Evolutionary conservation across 2,113 vertebrate species (phyloP), one percentile per base, ranked within the genome.

Genomic region (Sceloporus undulatus): DNA sequence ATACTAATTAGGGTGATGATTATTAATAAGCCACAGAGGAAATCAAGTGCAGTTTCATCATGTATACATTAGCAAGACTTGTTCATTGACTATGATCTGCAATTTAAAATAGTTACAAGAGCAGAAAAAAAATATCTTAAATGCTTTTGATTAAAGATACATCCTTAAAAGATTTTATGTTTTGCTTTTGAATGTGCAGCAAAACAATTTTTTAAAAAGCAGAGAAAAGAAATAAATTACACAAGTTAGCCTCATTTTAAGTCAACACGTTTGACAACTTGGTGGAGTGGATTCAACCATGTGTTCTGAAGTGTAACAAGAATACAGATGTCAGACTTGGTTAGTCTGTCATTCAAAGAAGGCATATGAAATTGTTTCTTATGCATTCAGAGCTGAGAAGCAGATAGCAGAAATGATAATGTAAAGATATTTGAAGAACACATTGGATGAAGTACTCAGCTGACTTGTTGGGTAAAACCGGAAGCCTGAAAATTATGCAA

Each of bases 1-100:
- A 82, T 89, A 92, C 84, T 91, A 87, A 93, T 93, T 92, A 93
- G 54, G 56, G 84, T 89, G 29, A 48, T 52, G 52, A 81, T 83
- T 52, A 84, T 38, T 86, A 85, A 87, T 84, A 87, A 13, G 76
- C n/a, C 21, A 85, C 54, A 79, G 65, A 90, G 82, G 54, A 93
- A 94, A 81, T 86, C 0, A 89, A 89, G 89, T 66, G 25, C 11
- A 4, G 52, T 87, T 92, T 92, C 79, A 84, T 48, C 56, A 1
- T 21, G 38, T 54, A 18, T 78, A 80, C 90, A 86, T 92, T 84
- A 92, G 80, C 79, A 40, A 89, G 38, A 84, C 86, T 91, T 92
- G n/a, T 48, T 42, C 79, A 71, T 85, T 94, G 78, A 9, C 83
- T 88, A 29, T 80, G 80, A 88, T 82, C 80, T 73, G 7, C 42